phyloP scores from a whole-genome alignment of 2,888 invertebrate genomes.

The Incurvaria masculella region DNA sequence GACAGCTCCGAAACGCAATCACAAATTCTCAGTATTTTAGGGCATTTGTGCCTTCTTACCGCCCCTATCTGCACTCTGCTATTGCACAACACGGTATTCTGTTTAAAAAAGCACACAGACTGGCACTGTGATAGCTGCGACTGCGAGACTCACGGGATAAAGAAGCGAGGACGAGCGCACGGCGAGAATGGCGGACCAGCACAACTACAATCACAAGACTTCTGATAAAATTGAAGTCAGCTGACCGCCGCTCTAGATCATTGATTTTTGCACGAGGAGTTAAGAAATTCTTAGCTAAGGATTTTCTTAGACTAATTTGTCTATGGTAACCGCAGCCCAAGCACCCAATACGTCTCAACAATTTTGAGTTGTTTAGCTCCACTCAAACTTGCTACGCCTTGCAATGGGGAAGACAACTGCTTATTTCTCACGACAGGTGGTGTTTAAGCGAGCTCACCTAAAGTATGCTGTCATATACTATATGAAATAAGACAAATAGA shows the following conservation, averaged over 20 bases:
- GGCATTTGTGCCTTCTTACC: no score
- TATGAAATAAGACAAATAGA: no score
- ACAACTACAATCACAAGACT: constrained; percentile 56
- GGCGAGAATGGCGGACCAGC: constrained; percentile 52
- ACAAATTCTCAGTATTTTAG: neutral
- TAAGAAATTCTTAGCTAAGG: constrained; percentile 4
- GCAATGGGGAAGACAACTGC: no score
- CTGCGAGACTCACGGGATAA: constrained; percentile 40
- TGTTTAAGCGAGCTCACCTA: no score
- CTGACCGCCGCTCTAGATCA: constrained; percentile 33
- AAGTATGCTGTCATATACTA: no score
- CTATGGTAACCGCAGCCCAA: no score
- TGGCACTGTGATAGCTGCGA: neutral
- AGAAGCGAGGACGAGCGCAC: constrained; percentile 49
- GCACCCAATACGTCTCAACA: no score
- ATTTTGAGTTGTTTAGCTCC: no score
- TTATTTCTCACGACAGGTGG: no score
- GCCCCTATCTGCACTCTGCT: neutral
- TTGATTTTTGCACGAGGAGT: constrained; percentile 27
- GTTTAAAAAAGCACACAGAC: neutral
- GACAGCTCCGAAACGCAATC: neutral
- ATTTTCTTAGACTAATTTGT: no score
- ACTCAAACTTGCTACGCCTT: no score
- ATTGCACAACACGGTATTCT: neutral
- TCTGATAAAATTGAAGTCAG: constrained; percentile 55